phyloP scores from a whole-genome alignment of 2,888 invertebrate species.

The Autographa gamma region DNA sequence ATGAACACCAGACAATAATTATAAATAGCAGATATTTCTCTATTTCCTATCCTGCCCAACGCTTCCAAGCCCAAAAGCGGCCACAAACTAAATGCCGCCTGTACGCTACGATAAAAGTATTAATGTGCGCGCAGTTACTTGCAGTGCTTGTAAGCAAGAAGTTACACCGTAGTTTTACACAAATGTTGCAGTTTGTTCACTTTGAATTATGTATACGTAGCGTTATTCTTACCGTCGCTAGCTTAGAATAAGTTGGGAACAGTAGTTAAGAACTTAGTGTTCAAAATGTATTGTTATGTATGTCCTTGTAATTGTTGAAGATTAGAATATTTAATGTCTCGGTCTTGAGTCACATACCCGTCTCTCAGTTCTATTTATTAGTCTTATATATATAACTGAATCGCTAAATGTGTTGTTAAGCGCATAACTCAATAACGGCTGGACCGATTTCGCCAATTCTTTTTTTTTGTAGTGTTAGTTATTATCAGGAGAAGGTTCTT shows the following conservation, averaged over 20 bases:
- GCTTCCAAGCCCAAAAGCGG: constrained; percentile 29
- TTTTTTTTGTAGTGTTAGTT: too few relatives aligned
- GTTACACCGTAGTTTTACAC: constrained; percentile 39
- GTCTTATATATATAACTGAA: too few relatives aligned
- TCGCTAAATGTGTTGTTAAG: too few relatives aligned
- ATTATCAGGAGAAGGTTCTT: too few relatives aligned
- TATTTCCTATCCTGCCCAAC: constrained; percentile 34
- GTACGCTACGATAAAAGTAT: constrained; percentile 72
- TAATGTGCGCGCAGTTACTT: constrained; percentile 39
- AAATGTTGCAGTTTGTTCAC: constrained; percentile 25
- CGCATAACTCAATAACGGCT: too few relatives aligned
- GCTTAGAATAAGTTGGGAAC: constrained; percentile 1
- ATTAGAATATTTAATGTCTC: not conserved
- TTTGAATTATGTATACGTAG: constrained; percentile 16
- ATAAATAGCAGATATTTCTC: too few relatives aligned
- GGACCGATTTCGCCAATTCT: too few relatives aligned
- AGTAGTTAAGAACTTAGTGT: not conserved
- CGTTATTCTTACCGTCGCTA: not conserved
- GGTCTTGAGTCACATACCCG: not conserved
- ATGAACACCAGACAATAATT: too few relatives aligned
- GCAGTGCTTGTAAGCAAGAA: constrained; percentile 36
- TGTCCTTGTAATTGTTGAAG: not conserved
- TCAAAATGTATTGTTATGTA: not conserved
- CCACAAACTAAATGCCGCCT: constrained; percentile 65
- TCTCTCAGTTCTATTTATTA: too few relatives aligned